Base-by-base conservation (phyloP, 92 coral and sea anemone genomes). In the Porites divaricata region DNA sequence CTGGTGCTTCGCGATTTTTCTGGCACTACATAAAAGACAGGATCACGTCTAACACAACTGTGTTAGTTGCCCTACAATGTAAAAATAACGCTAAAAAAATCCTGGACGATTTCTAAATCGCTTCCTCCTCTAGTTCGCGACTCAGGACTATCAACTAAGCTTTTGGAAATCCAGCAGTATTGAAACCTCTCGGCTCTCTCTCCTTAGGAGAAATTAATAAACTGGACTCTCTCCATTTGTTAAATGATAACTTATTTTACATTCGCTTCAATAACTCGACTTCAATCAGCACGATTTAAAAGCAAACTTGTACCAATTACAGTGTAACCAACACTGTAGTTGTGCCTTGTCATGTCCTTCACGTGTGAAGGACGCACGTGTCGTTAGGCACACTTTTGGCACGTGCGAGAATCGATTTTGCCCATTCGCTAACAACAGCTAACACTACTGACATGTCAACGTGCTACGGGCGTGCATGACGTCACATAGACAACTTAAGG, bases 61-160 rank as follows among this genome's bases (percentile, higher is more conserved):
- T 15, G 35, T 14, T 11, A 41, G 81, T 77, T 77, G 81, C 51
- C 71, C 81, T n/a, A 59, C 81, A 77, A 77, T 57, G 45, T 62
- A 77, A 77, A 76, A 76, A 76, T 15, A 76, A 28, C 9, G 64
- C 28, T 61, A 77, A 77, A 76, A 73, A 77, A 77, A n/a, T n/a
- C 28, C 11, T n/a, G 15, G 6, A 62, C n/a, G 70, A 63, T 63
- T 63, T 1, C 21, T 20, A 77, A 74, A 54, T 74, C 26, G 78
- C 48, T 54, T 74, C 23, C 65, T 4, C 63, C 2, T n/a, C 20
- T 20, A 20, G 63, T 77, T 10, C 41, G 15, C 23, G 4, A 62
- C 58, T 62, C 41, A 35, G 49, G 25, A 66, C 45, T 7, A 48
- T 48, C 14, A 63, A 11, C 26, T 59, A 19, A 63, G 63, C 57